Percentiles rank a stretch among this genome's conserved stretches.
Conservation (phyloP, 2,888 invertebrate species). For the Schizaphis graminum region DNA sequence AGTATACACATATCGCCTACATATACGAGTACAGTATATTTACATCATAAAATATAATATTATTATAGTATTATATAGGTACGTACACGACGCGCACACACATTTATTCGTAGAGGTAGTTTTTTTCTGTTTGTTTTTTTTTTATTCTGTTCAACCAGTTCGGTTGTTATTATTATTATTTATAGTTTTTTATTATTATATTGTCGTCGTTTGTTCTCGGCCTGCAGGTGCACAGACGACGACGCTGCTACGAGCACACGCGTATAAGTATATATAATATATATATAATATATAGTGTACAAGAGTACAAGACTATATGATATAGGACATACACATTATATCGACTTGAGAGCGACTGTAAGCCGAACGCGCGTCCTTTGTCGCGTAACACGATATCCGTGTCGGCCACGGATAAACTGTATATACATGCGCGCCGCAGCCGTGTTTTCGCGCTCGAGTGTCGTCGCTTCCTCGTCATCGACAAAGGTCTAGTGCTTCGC, state of each 20-base stretch:
- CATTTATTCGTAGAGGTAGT: not conserved
- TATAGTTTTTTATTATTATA: slow-evolving; percentile 54
- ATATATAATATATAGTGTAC: not conserved
- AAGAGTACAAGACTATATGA: not conserved
- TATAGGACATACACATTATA: not conserved
- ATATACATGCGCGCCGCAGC: not conserved
- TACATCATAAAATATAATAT: not conserved
- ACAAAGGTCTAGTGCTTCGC: not conserved
- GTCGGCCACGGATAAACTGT: not conserved
- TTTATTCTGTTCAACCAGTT: not conserved
- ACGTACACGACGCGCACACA: not conserved
- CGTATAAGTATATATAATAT: not conserved
- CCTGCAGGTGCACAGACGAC: not conserved
- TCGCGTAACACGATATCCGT: slow-evolving; percentile 48
- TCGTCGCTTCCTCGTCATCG: not conserved
- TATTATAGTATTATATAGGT: not conserved
- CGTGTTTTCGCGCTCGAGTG: slow-evolving; percentile 27
- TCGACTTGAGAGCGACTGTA: not conserved
- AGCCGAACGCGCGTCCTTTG: slow-evolving; percentile 15
- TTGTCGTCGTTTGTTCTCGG: slow-evolving; percentile 49
- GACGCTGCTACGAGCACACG: not conserved
- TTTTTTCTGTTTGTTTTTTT: not conserved
- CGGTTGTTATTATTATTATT: slow-evolving; percentile 50
- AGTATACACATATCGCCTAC: not conserved
- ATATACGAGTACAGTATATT: not conserved